Evolutionary conservation across 2,888 invertebrate species (phyloP), one percentile per base, ranked within the genome.

Genomic region (Tachina grossa): DNA sequence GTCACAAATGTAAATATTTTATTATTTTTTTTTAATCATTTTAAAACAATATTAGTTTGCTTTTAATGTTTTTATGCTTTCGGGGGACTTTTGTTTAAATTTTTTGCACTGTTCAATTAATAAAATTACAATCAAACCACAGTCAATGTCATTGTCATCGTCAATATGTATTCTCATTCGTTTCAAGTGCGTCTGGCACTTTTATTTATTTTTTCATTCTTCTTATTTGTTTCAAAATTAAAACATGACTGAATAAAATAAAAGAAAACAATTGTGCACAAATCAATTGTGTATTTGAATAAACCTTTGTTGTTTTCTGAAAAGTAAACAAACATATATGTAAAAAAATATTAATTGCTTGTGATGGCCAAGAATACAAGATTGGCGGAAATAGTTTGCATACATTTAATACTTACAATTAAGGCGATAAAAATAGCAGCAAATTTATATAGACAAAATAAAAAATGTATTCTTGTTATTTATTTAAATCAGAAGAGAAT

Each of bases 281-380:
- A 63, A 19, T 63, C 19, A 1, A 19, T 41, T 59, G 31, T 59
- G 8, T 61, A 3, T 47, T 65, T 65, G 14, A 22, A 19, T 65
- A 22, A 8, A 57, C 31, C 57, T 14, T 14, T 19, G 19, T 45
- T n/a, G 6, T 65, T 19, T 65, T 22, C 45, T 22, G 13, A 65
- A 65, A 65, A 65, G 63, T 47, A 65, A 65, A 65, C 45, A 65
- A 65, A 65, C 45, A 65, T 47, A 65, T 63, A 65, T 47, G 47
- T 63, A 43, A 63, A 45, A 45, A 63, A 63, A 19, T 14, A 65
- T 65, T 65, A 65, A 65, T 45, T 65, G 22, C 45, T 11, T 22
- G 63, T 13, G 45, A 63, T 45, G 43, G 11, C 19, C 9, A 16
- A 16, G 10, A 43, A 61, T 6, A 9, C 8, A 43, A 61, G n/a